Conservation (phyloP, 2,888 invertebrate genomes). For the Polydrusus pterygomalis region DNA sequence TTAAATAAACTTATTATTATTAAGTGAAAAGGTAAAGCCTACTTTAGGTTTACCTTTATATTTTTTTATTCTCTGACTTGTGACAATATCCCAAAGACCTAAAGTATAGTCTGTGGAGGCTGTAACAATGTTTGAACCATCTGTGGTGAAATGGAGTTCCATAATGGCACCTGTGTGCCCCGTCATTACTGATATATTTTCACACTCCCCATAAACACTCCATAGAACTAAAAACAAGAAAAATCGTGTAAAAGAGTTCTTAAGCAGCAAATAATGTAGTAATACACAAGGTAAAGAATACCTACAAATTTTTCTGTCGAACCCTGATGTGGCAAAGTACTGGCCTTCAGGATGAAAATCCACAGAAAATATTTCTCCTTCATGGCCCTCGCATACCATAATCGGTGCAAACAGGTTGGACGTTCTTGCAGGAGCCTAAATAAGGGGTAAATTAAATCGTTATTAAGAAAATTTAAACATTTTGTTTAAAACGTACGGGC, state of each 20-base stretch:
- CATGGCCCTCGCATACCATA: constrained; percentile 96
- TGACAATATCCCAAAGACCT: constrained; percentile 96
- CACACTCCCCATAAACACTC: constrained; percentile 98
- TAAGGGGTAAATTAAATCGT: background rate
- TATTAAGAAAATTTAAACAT: background rate
- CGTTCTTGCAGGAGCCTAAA: constrained; percentile 83
- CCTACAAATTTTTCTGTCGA: constrained; percentile 96
- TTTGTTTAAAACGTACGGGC: constrained; percentile 74
- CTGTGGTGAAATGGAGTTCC: constrained; percentile 92
- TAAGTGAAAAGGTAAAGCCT: background rate
- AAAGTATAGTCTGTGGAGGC: constrained; percentile 96
- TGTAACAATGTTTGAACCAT: constrained; percentile 89
- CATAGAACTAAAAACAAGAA: constrained; percentile 81
- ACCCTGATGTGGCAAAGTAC: constrained; percentile 94
- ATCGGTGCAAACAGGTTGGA: constrained; percentile 94
- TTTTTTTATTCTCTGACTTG: constrained; percentile 90
- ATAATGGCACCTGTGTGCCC: constrained; percentile 97
- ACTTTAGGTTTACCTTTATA: constrained; percentile 76
- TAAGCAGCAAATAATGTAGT: too few species aligned
- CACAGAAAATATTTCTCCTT: constrained; percentile 94
- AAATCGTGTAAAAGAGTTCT: background rate
- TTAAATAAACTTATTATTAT: too few species aligned
- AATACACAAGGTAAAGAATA: constrained; percentile 57
- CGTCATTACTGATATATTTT: constrained; percentile 93
- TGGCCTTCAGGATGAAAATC: constrained; percentile 98